phyloP scores from a whole-genome alignment of 2,113 vertebrate species.

The Onychostoma macrolepis region DNA sequence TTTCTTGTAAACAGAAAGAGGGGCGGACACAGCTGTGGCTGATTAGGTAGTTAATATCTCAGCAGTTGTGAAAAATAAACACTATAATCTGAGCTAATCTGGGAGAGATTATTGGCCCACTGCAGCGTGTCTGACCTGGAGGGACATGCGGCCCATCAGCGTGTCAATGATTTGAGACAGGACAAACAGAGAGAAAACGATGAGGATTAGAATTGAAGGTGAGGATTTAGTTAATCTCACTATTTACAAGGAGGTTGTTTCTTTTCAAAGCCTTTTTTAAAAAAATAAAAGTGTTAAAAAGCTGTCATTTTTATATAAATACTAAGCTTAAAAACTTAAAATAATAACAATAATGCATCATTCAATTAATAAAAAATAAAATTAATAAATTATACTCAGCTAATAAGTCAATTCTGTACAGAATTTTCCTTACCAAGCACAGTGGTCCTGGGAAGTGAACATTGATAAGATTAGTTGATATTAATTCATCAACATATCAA shows the following conservation, averaged over 20 bases:
- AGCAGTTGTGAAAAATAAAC: slow-evolving; percentile 55
- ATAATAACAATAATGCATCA: not conserved
- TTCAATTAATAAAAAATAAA: not conserved
- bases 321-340: too few species aligned
- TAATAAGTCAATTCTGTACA: not conserved
- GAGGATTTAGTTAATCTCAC: not conserved
- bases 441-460: not conserved
- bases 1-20: slow-evolving; percentile 49
- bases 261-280: not conserved
- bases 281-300: not conserved
- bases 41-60: slow-evolving; percentile 57
- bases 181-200: not conserved
- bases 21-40: slow-evolving; percentile 47
- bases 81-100: slow-evolving; percentile 54
- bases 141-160: slow-evolving; percentile 8
- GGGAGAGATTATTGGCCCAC: slow-evolving; percentile 42
- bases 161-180: not conserved
- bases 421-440: not conserved
- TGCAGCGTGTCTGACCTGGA: not conserved
- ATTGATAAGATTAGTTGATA: not conserved
- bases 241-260: not conserved
- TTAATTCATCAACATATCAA: not conserved
- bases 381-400: not conserved
- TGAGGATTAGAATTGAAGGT: not conserved
- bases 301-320: too few species aligned